Base-by-base conservation (phyloP, 2,797 vertebrate species). In the Clamator glandarius region DNA sequence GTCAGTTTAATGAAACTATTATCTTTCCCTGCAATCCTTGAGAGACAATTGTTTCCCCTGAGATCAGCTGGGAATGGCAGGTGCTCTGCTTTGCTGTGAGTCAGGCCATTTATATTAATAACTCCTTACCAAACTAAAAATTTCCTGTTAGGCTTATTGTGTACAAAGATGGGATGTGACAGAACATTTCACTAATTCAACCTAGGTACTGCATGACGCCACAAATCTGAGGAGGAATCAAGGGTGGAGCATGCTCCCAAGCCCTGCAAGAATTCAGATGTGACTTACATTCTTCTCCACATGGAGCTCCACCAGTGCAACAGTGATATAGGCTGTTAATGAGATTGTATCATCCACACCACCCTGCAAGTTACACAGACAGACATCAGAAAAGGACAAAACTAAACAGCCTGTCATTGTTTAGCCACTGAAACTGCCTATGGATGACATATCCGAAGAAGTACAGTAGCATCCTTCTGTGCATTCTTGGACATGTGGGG, bases 291-390 rank as follows among this genome's bases (percentile, higher is more conserved):
- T 95, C 26, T 69, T 87, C 39, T 95, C 62, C 81, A 87, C 19
- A 5, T 26, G 48, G 14, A 93, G 77, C 25, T 97, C 97, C 74
- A 88, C 18, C 24, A 97, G 74, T 3, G 93, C 64, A 69, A 84
- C 92, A 41, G 81, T 9, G 26, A 96, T 35, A n/a, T 96, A 97
- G 25, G 95, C 95, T 33, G 96, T 97, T 57, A 97, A 64, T 2
- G 95, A 95, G 67, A 96, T 36, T 3, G 81, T 93, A 18, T 96
- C 84, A 3, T 96, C 69, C 83, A 97, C 95, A 6, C 95, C 92
- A 4, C 97, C 96, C 97, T 97, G 92, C 36, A 55, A 80, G 52
- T 41, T 55, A 72, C 50, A 85, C 19, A 63, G 62, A 10, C 17
- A 80, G 31, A n/a, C n/a, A 63, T 61, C 62, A 88, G 28, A 15